Conservation (phyloP, 2,888 invertebrate genomes). For the Rhaphigaster nebulosa region DNA sequence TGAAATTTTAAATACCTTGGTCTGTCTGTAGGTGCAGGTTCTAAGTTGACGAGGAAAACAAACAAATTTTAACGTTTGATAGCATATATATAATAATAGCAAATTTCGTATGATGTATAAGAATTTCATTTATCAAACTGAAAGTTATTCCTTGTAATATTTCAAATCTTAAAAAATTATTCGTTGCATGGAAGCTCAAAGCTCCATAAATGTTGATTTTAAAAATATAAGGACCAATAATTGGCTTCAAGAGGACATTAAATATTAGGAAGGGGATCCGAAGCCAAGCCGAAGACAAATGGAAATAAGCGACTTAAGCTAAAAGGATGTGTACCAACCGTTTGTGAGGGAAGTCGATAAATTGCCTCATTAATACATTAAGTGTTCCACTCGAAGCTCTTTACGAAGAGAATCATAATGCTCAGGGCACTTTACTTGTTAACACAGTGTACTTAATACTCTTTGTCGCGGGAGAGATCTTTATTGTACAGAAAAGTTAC, state of each 20-base stretch:
- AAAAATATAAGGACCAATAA: background rate
- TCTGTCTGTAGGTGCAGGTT: too few relatives aligned
- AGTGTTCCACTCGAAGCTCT: background rate
- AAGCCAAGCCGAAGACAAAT: background rate
- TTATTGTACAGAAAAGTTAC: background rate
- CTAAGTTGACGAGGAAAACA: too few relatives aligned
- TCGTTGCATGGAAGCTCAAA: too few relatives aligned
- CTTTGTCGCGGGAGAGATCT: background rate
- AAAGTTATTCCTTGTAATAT: too few relatives aligned
- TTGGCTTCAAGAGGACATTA: background rate
- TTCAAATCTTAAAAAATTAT: too few relatives aligned
- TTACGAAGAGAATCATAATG: background rate
- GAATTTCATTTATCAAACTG: too few relatives aligned
- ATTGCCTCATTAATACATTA: slow-evolving; percentile 31
- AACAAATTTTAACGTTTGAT: too few relatives aligned
- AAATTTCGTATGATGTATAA: too few relatives aligned
- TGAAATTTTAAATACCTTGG: too few relatives aligned
- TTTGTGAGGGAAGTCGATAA: slow-evolving; percentile 1
- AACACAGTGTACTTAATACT: background rate
- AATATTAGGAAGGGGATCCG: background rate
- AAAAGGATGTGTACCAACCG: background rate
- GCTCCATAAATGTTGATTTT: too few relatives aligned
- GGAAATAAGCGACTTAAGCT: background rate
- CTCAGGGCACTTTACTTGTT: background rate
- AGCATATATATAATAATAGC: too few relatives aligned